Evolutionary conservation across 2,797 vertebrate genomes (phyloP), one percentile per base, ranked within the genome.

Genomic region (Sciaenops ocellatus): DNA sequence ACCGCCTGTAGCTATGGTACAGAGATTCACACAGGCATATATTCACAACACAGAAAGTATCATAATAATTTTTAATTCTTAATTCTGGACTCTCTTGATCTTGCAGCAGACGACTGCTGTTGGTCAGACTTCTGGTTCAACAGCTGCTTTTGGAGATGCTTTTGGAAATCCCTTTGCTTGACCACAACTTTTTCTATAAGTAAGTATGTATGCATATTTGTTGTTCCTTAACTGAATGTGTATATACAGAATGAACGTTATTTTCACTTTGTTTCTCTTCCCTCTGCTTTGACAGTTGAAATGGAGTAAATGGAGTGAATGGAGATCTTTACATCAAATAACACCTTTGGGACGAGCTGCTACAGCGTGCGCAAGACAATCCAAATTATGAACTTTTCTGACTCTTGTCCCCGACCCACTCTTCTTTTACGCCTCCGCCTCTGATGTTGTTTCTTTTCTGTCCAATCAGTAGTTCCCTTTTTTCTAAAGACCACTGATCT

Each of bases 101-200:
- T 52, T 10, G 4, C 63, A 62, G 54, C 89, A 91, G 90, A 87
- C 66, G 54, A 57, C 89, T 60, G 65, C 91, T 68, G 82, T 85
- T 24, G 85, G 59, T 79, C 94, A 93, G 78, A 87, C 59, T 24
- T 77, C 90, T 73, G 87, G 72, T 22, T 83, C 90, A 73, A 83
- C 95, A 67, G 91, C 86, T 87, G 87, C 83, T 48, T 96, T 97
- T 82, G 96, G 86, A 30, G 96, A 96, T 86, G 82, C 94, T 77
- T 96, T 97, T 90, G 96, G 96, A 74, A 97, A 98, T 82, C 97
- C 96, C 8, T 98, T 99, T 88, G 96, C 94, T 85, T 99, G 96
- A 95, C 76, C 26, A 30, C 16, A 55, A 84, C 69, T 80, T 64
- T 82, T 48, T 41, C 51, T 38, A 61, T 48, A 81, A 84, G 87